Percentiles rank a stretch among this genome's conserved stretches.
phyloP scores from a whole-genome alignment of 2,113 vertebrate species.

The Barnardius zonarius region DNA sequence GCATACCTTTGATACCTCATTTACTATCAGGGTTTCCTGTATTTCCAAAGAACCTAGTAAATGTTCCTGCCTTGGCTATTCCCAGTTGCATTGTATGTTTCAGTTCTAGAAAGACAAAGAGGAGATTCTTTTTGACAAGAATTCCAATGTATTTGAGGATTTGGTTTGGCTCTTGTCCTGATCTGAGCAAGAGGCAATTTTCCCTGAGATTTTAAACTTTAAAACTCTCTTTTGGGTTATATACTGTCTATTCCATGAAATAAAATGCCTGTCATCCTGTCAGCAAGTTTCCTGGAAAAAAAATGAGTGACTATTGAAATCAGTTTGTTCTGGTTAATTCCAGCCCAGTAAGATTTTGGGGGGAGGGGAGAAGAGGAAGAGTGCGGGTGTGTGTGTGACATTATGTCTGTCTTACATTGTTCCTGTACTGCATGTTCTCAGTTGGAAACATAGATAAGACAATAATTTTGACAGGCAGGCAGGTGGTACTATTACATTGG shows the following conservation, averaged over 20 bases:
- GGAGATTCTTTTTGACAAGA: not conserved
- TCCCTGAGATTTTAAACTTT: not conserved
- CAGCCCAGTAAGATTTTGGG: not conserved
- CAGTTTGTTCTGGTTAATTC: constrained; percentile 41
- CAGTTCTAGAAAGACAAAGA: not conserved
- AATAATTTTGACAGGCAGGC: constrained; percentile 41
- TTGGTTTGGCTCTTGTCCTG: not conserved
- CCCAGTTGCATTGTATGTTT: not conserved
- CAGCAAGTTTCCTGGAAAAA: constrained; percentile 19
- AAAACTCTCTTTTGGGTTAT: not conserved
- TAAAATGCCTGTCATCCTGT: constrained; percentile 35
- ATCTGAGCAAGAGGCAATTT: not conserved
- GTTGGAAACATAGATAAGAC: not conserved
- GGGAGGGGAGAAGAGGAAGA: not conserved
- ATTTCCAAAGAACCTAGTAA: not conserved
- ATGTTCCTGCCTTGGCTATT: not conserved
- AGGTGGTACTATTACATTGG: constrained; percentile 22
- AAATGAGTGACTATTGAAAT: not conserved
- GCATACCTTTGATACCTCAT: not conserved
- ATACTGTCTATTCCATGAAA: not conserved
- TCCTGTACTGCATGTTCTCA: not conserved
- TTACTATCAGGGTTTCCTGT: not conserved
- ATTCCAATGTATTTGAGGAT: not conserved
- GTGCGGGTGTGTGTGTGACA: not conserved
- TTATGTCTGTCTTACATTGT: constrained; percentile 22